These are phyloP conservation scores for Branchinecta sandiegonensis DNA, from an alignment of 2,888 invertebrate genomes.

Conservation along the genomic window DNA sequence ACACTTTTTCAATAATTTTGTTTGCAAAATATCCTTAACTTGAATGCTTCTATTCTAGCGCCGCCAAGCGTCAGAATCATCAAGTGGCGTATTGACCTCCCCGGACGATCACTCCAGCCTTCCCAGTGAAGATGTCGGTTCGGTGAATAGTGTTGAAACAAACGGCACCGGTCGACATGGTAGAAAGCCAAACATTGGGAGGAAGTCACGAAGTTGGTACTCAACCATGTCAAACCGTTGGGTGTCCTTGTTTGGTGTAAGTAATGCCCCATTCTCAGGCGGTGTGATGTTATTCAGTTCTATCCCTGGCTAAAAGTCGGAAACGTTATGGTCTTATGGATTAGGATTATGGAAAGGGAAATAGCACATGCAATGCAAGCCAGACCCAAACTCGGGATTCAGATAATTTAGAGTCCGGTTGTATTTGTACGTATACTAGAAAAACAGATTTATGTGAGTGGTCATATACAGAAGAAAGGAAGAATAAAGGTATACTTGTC, in stretches of 20 bases:
- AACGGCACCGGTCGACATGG: slow-evolving; percentile 8
- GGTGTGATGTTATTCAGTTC: too few relatives aligned
- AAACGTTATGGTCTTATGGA: too few relatives aligned
- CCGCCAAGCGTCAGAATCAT: slow-evolving; percentile 35
- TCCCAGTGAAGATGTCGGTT: slow-evolving; percentile 30
- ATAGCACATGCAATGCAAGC: too few relatives aligned
- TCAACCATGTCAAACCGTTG: slow-evolving; percentile 84
- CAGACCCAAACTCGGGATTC: too few relatives aligned
- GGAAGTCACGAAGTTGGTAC: slow-evolving; percentile 88
- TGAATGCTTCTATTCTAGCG: slow-evolving; percentile 30
- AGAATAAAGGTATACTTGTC: too few relatives aligned
- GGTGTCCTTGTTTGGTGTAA: slow-evolving; percentile 78
- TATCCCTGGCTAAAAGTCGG: too few relatives aligned
- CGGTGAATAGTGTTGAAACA: slow-evolving; percentile 20
- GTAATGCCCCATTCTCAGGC: slow-evolving; percentile 31
- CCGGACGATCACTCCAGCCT: slow-evolving; percentile 34
- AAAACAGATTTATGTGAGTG: too few relatives aligned
- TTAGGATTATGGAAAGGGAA: too few relatives aligned
- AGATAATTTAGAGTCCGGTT: too few relatives aligned
- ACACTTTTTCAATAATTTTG: too few relatives aligned
- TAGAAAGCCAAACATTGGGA: slow-evolving; percentile 42
- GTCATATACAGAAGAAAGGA: too few relatives aligned
- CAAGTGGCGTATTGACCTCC: slow-evolving; percentile 34
- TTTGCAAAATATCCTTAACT: slow-evolving; percentile 38
- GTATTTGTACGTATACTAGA: too few relatives aligned